phyloP scores from a whole-genome alignment of 2,888 invertebrate genomes.

The Eueremaeus valkanovi region DNA sequence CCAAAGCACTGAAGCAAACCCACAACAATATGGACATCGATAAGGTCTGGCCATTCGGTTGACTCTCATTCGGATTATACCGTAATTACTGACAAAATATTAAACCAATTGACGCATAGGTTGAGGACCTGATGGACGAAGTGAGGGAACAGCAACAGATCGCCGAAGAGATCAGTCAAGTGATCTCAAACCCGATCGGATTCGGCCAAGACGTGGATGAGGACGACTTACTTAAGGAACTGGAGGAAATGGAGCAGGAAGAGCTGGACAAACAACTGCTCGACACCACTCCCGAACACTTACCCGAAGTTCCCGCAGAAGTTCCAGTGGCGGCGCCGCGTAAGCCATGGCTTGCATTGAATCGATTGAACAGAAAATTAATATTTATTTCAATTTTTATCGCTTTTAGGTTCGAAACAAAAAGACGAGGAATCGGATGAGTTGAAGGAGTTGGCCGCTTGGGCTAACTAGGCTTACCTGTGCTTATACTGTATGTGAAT shows the following conservation, averaged over 20 bases:
- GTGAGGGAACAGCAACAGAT: slow-evolving; percentile 99
- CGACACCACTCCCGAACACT: slow-evolving; percentile 32
- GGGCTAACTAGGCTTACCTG: slow-evolving; percentile 36
- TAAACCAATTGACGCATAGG: slow-evolving; percentile 60
- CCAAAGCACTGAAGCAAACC: slow-evolving; percentile 41
- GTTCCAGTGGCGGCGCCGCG: slow-evolving; percentile 12
- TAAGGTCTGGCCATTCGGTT: slow-evolving; percentile 45
- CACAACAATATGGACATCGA: slow-evolving; percentile 74
- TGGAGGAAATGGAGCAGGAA: slow-evolving; percentile 44
- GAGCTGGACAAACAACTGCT: slow-evolving; percentile 41
- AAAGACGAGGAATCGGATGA: slow-evolving; percentile 41
- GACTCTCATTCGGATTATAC: too few relatives aligned
- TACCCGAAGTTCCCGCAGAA: slow-evolving; percentile 41
- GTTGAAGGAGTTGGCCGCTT: slow-evolving; percentile 39
- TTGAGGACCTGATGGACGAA: slow-evolving; percentile 99
- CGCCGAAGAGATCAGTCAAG: slow-evolving; percentile 95
- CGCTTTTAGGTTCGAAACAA: slow-evolving; percentile 21
- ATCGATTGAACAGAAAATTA: background rate
- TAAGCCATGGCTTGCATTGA: background rate
- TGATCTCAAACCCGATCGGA: slow-evolving; percentile 94
- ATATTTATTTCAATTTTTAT: background rate
- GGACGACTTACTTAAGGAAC: slow-evolving; percentile 71
- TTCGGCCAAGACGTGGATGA: slow-evolving; percentile 67
- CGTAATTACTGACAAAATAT: too few relatives aligned
- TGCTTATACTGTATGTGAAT: too few relatives aligned